Percentiles rank a stretch among this genome's conserved stretches.
phyloP scores from a whole-genome alignment of 2,888 invertebrate species.

The Nomada ruficornis region DNA sequence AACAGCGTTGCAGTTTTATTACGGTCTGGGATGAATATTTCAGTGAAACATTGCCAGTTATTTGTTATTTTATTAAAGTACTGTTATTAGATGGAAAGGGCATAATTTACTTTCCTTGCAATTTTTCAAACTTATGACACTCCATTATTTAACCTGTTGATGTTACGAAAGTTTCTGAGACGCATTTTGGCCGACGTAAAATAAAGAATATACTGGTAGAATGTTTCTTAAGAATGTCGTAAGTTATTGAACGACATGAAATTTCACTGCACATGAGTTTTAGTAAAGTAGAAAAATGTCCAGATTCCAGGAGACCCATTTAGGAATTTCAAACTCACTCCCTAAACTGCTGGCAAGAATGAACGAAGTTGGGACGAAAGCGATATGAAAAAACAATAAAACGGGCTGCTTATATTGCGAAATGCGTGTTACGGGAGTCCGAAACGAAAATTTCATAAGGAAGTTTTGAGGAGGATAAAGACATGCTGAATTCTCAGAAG shows the following conservation, averaged over 20 bases:
- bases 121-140: too few species aligned
- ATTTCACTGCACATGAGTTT: slow-evolving; percentile 3
- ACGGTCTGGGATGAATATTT: too few species aligned
- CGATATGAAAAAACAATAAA: slow-evolving; percentile 24
- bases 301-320: slow-evolving; percentile 7
- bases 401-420: slow-evolving; percentile 13
- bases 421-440: not conserved
- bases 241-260: not conserved
- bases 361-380: slow-evolving; percentile 23
- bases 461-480: slow-evolving; percentile 11
- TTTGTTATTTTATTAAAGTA: too few species aligned
- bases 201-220: too few species aligned
- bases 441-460: slow-evolving; percentile 32
- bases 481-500: not conserved
- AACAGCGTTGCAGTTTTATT: too few species aligned
- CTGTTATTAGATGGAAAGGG: too few species aligned
- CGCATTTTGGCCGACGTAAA: too few species aligned
- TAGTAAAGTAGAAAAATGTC: slow-evolving; percentile 20
- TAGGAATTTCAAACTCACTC: slow-evolving; percentile 20
- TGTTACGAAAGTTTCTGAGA: too few species aligned
- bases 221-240: not conserved
- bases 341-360: slow-evolving; percentile 16
- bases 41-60: too few species aligned
- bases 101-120: too few species aligned
- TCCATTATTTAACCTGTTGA: too few species aligned